Evolutionary conservation across 2,888 invertebrate species (phyloP).

Genomic region (Mayetiola destructor): DNA sequence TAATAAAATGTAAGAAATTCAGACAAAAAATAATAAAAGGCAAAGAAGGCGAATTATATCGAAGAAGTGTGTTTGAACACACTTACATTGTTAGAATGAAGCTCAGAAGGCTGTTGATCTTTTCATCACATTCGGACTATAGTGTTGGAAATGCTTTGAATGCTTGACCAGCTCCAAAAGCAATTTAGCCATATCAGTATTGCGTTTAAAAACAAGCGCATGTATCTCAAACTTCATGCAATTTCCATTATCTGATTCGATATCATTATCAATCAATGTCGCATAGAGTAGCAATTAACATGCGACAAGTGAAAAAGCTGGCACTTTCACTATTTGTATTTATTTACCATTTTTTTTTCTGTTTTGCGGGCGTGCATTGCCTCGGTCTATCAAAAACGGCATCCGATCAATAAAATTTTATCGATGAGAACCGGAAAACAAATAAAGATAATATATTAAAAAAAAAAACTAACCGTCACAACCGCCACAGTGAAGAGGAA

Average conservation of each 20-base stretch:
- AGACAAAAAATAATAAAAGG: too few relatives aligned
- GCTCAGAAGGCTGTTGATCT: neutral
- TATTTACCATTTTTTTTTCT: neutral
- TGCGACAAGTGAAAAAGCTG: neutral
- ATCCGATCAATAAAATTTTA: neutral
- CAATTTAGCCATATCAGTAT: neutral
- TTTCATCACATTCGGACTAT: constrained; percentile 4
- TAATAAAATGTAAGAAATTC: too few relatives aligned
- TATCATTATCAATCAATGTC: constrained; percentile 12
- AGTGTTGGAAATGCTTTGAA: too few relatives aligned
- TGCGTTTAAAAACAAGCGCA: neutral
- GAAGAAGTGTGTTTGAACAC: too few relatives aligned
- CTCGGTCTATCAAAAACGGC: too few relatives aligned
- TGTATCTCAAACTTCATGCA: neutral
- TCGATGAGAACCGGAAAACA: too few relatives aligned
- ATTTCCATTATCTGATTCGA: neutral
- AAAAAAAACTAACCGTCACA: too few relatives aligned
- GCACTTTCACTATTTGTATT: neutral
- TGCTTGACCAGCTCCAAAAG: too few relatives aligned
- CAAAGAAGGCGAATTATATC: too few relatives aligned
- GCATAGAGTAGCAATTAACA: constrained; percentile 2
- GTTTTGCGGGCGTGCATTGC: neutral
- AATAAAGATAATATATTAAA: too few relatives aligned
- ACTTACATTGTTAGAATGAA: too few relatives aligned
- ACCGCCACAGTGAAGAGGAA: too few relatives aligned